Evolutionary conservation across 1,140 invertebrate genomes (phyloP).

Genomic region (Drosophila seguyi): DNA sequence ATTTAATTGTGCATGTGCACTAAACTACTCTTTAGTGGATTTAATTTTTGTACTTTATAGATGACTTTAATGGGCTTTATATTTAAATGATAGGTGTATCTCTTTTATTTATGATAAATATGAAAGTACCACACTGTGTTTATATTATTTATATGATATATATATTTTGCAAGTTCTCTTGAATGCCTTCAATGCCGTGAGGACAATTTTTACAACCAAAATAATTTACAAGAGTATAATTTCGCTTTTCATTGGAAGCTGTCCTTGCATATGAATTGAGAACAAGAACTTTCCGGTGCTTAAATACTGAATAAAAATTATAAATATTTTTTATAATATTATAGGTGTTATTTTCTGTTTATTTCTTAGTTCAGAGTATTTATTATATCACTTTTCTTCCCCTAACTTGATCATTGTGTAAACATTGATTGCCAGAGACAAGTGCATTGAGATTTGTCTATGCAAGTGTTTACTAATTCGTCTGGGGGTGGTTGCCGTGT

Average conservation of each 20-base stretch:
- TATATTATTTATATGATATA: neutral
- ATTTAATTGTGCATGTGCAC: slow-evolving; percentile 15
- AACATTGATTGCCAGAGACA: slow-evolving; percentile 30
- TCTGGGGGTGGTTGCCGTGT: slow-evolving; percentile 26
- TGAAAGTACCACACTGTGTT: neutral
- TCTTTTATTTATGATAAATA: neutral
- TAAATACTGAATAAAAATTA: neutral
- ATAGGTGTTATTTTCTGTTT: neutral
- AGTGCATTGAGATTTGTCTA: slow-evolving; percentile 37
- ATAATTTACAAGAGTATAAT: neutral
- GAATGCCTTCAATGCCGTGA: neutral
- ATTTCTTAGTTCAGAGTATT: neutral
- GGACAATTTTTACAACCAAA: neutral
- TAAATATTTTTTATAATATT: neutral
- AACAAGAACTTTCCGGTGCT: neutral
- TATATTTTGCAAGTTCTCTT: neutral
- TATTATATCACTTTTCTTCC: neutral
- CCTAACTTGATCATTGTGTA: neutral
- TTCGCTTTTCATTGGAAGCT: neutral
- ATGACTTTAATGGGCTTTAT: neutral
- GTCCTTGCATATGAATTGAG: slow-evolving; percentile 2
- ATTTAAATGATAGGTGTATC: neutral
- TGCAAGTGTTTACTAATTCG: slow-evolving; percentile 32
- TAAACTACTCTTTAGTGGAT: neutral
- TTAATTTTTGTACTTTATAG: neutral